A percentile compares a stretch with the other conserved stretches of the same genome.
Conservation (phyloP, 1,140 invertebrate species). For the Xylocopa sonorina region DNA sequence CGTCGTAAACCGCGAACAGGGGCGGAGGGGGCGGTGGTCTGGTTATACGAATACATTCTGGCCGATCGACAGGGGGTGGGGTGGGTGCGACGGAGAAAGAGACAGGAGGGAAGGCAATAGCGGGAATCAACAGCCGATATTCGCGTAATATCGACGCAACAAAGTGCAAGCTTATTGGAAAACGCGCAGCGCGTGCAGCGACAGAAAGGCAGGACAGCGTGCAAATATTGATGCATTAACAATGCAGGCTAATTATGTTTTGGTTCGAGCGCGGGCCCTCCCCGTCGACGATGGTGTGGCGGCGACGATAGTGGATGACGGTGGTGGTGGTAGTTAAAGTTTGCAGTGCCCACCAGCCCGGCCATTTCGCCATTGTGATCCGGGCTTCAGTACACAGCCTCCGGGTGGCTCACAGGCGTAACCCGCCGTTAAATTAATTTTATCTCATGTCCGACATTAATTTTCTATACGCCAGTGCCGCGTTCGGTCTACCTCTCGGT, state of each 20-base stretch:
- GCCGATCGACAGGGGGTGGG: not conserved
- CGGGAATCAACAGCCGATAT: conserved; percentile 62
- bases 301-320: conserved; percentile 16
- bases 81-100: conserved; percentile 12
- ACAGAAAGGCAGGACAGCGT: conserved; percentile 76
- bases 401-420: conserved; percentile 66
- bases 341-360: conserved; percentile 73
- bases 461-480: conserved; percentile 69
- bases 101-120: conserved; percentile 19
- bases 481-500: conserved; percentile 10
- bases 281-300: conserved; percentile 40
- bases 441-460: conserved; percentile 80
- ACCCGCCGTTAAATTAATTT: conserved; percentile 81
- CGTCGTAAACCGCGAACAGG: conserved; percentile 47
- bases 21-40: no score
- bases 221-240: conserved; percentile 82
- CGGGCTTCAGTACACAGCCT: conserved; percentile 79
- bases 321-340: conserved; percentile 62
- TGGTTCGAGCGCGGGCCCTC: conserved; percentile 71
- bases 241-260: conserved; percentile 83
- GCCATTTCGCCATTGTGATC: conserved; percentile 81
- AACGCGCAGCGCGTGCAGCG: conserved; percentile 58
- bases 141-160: conserved; percentile 62
- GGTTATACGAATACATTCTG: not conserved
- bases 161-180: conserved; percentile 70